A percentile compares a stretch with the other conserved stretches of the same genome.
These are phyloP conservation scores for Melipona bicolor DNA, from an alignment of 2,888 invertebrate genomes.

Conservation along the genomic window DNA sequence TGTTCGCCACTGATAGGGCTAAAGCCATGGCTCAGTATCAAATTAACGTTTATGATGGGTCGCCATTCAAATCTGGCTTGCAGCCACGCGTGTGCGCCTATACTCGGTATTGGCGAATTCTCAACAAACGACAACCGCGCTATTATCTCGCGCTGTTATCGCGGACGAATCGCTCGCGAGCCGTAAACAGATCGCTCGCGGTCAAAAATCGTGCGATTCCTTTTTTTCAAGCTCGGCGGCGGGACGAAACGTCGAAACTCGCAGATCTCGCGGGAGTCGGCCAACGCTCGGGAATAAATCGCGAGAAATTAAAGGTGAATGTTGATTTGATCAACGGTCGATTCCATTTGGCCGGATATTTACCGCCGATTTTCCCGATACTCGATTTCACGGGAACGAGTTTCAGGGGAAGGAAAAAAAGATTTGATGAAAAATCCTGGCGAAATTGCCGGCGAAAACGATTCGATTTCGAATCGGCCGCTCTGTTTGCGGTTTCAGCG, in stretches of 20 bases:
- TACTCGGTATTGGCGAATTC: conserved; percentile 24
- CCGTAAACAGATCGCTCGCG: too few relatives aligned
- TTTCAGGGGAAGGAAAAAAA: background rate
- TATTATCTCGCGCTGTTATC: background rate
- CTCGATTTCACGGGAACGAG: background rate
- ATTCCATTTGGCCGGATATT: background rate
- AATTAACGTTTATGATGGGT: conserved; percentile 72
- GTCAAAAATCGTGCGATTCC: too few relatives aligned
- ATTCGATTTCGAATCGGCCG: background rate
- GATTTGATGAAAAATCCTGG: background rate
- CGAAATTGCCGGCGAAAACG: background rate
- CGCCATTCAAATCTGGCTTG: conserved; percentile 68
- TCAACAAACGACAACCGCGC: conserved; percentile 1
- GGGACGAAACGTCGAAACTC: too few relatives aligned
- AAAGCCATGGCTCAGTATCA: conserved; percentile 71
- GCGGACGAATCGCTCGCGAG: too few relatives aligned
- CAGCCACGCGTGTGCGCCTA: conserved; percentile 27
- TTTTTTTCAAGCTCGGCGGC: too few relatives aligned
- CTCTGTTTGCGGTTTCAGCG: background rate
- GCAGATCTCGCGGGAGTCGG: too few relatives aligned
- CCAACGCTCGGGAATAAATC: background rate
- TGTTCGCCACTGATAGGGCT: conserved; percentile 70
- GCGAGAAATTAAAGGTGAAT: conserved; percentile 23
- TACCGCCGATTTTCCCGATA: background rate
- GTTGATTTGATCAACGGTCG: conserved; percentile 29